phyloP scores from a whole-genome alignment of 1,140 invertebrate genomes.

The Zaprionus ghesquierei region DNA sequence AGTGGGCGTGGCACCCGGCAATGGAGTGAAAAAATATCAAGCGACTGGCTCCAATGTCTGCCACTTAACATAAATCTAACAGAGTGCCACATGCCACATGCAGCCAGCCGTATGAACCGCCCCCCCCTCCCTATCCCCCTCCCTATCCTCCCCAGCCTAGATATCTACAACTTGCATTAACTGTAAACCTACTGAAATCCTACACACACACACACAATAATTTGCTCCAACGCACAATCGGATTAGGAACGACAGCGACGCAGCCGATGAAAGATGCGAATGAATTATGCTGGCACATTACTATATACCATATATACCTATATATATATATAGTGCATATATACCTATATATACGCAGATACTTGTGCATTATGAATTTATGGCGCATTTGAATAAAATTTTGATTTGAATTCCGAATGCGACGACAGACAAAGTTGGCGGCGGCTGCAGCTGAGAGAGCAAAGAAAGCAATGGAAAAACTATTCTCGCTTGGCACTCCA shows the following conservation, averaged over 20 bases:
- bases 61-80: conserved; percentile 67
- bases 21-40: not conserved
- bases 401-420: conserved; percentile 44
- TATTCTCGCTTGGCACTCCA: conserved; percentile 19
- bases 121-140: not conserved
- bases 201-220: conserved; percentile 61
- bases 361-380: not conserved
- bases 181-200: conserved; percentile 35
- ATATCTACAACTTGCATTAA: conserved; percentile 33
- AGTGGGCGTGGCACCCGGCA: conserved; percentile 1
- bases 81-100: conserved; percentile 31
- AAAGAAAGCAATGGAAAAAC: conserved; percentile 19
- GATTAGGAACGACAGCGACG: conserved; percentile 33
- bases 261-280: conserved; percentile 50
- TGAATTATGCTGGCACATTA: conserved; percentile 29
- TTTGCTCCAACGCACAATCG: conserved; percentile 59
- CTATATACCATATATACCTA: not conserved
- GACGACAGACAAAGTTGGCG: not conserved
- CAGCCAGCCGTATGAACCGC: not conserved
- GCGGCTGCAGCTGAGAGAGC: conserved; percentile 13
- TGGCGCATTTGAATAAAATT: conserved; percentile 56
- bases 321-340: not conserved
- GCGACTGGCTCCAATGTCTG: conserved; percentile 28
- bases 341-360: not conserved
- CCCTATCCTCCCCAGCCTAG: too few relatives aligned